Conservation (phyloP, 2,888 invertebrate genomes). For the Blastobasis lacticolella region DNA sequence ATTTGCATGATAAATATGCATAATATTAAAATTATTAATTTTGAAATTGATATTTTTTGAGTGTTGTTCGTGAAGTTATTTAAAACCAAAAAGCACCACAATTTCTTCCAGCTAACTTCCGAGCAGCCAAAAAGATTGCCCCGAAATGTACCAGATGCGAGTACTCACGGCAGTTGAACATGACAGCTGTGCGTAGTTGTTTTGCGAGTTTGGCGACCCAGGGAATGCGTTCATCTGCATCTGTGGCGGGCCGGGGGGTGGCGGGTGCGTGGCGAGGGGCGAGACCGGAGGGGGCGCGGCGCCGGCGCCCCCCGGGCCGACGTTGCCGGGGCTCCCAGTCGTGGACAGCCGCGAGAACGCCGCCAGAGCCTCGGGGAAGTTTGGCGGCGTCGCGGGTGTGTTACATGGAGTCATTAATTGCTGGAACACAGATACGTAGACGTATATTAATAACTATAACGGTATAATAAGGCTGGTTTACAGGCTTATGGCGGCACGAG, state of each 20-base stretch:
- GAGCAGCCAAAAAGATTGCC: too few relatives aligned
- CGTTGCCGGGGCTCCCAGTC: conserved; percentile 65
- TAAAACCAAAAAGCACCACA: too few relatives aligned
- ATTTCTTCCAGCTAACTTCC: too few relatives aligned
- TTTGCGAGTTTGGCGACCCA: conserved; percentile 49
- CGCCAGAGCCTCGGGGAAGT: conserved; percentile 91
- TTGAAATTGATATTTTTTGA: too few relatives aligned
- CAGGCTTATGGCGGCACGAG: too few relatives aligned
- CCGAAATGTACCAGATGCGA: not conserved
- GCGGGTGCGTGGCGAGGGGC: conserved; percentile 61
- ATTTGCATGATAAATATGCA: too few relatives aligned
- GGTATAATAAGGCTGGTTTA: too few relatives aligned
- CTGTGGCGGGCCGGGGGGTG: conserved; percentile 38
- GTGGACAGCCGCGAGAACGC: conserved; percentile 93
- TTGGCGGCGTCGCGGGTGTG: conserved; percentile 95
- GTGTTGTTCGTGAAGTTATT: too few relatives aligned
- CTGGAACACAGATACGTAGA: conserved; percentile 30
- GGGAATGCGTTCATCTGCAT: conserved; percentile 49
- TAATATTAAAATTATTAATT: too few relatives aligned
- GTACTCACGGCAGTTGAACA: conserved; percentile 66
- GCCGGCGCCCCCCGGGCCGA: conserved; percentile 36
- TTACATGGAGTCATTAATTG: conserved; percentile 94
- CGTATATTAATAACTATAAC: too few relatives aligned
- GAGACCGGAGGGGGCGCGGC: conserved; percentile 53
- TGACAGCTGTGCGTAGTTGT: conserved; percentile 56